A percentile compares a stretch with the other conserved stretches of the same genome.
Conservation (phyloP, 2,797 vertebrate species). For the Thunnus albacares region DNA sequence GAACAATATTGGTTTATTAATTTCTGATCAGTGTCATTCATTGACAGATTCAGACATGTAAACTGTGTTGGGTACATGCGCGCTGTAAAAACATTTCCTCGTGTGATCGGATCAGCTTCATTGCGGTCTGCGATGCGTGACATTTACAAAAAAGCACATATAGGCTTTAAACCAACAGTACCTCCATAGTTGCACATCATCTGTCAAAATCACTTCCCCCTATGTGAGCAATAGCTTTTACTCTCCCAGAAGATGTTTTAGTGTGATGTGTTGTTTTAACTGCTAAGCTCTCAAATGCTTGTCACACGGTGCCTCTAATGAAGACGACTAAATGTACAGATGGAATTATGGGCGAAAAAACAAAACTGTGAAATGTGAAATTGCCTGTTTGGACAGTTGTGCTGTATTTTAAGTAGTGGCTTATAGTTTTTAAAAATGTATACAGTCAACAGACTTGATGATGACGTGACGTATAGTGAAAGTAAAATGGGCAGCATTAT, state of each 20-base stretch:
- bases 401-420: constrained; percentile 13
- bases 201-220: constrained; percentile 41
- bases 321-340: constrained; percentile 37
- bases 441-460: too few species aligned
- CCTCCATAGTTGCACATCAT: constrained; percentile 20
- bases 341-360: constrained; percentile 9
- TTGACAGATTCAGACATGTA: not conserved
- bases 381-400: constrained; percentile 4
- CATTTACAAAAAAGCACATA: not conserved
- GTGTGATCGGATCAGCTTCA: not conserved
- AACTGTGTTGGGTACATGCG: not conserved
- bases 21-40: not conserved
- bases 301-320: constrained; percentile 47
- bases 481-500: not conserved
- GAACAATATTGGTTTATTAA: not conserved
- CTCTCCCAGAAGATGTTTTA: constrained; percentile 36
- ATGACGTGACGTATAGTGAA: not conserved
- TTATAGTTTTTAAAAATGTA: not conserved
- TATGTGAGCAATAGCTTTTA: constrained; percentile 20
- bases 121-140: not conserved
- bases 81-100: not conserved
- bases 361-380: constrained; percentile 17
- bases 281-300: constrained; percentile 59
- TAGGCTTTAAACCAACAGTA: constrained; percentile 27
- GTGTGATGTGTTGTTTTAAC: constrained; percentile 49